Conservation (phyloP, 2,888 invertebrate genomes). For the Didymodactylos carnosus region DNA sequence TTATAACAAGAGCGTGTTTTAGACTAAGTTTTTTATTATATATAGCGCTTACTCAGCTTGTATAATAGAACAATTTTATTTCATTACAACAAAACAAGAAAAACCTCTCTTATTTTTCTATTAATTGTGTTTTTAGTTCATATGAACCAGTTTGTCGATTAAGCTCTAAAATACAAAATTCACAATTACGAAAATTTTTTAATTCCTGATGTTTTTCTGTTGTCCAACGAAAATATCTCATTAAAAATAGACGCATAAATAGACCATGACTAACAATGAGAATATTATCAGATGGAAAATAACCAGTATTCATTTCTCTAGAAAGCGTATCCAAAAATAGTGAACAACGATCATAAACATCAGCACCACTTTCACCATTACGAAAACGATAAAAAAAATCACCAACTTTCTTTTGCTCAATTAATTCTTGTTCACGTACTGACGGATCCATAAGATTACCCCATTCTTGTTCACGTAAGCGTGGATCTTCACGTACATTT, state of each 20-base stretch:
- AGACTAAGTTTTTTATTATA: too few relatives aligned
- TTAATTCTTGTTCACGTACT: background rate
- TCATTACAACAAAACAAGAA: too few relatives aligned
- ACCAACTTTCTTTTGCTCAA: background rate
- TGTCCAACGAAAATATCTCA: background rate
- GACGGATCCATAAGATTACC: background rate
- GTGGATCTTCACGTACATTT: background rate
- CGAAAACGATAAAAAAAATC: background rate
- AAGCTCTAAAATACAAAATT: background rate
- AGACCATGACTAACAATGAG: background rate
- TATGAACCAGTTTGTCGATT: background rate
- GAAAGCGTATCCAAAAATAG: background rate
- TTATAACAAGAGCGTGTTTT: too few relatives aligned
- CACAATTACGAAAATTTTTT: background rate
- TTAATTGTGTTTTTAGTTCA: background rate
- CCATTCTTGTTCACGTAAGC: background rate
- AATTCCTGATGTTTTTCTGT: background rate
- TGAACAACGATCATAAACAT: background rate
- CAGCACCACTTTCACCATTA: background rate
- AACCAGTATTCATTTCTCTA: background rate
- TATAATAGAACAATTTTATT: too few relatives aligned
- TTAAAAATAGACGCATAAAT: background rate
- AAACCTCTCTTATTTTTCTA: too few relatives aligned
- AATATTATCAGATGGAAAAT: background rate
- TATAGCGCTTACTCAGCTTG: too few relatives aligned